Conservation (phyloP, 1,140 invertebrate species). For the Holotrichia oblita region DNA sequence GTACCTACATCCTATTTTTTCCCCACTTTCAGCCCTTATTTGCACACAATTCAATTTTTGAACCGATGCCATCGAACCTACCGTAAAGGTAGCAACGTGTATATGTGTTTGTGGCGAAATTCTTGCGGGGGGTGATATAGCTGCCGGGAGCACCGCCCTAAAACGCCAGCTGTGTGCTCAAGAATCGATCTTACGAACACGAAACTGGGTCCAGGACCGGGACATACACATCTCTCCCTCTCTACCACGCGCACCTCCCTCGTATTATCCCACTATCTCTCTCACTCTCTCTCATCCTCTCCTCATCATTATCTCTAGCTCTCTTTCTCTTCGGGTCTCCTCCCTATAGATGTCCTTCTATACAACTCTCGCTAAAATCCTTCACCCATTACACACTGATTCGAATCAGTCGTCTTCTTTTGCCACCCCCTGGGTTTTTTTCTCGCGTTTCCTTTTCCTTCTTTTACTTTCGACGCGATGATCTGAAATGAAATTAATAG, state of each 20-base stretch:
- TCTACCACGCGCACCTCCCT: not conserved
- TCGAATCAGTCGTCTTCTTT: not conserved
- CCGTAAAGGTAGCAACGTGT: not conserved
- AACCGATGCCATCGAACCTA: not conserved
- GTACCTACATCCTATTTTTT: no score
- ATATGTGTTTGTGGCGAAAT: not conserved
- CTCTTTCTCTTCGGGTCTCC: not conserved
- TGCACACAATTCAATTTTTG: not conserved
- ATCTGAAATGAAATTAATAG: slow-evolving; percentile 14
- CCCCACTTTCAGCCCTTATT: no score
- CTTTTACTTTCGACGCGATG: slow-evolving; percentile 16
- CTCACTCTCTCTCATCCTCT: not conserved
- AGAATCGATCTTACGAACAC: slow-evolving; percentile 51
- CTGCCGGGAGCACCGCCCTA: slow-evolving; percentile 54
- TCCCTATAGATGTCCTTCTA: not conserved
- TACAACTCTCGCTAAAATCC: not conserved
- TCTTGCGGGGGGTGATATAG: slow-evolving; percentile 46
- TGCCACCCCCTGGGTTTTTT: not conserved
- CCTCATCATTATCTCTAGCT: not conserved
- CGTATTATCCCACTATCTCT: not conserved
- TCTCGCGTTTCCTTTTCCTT: not conserved
- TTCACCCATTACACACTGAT: not conserved
- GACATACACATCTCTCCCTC: slow-evolving; percentile 27
- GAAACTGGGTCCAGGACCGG: slow-evolving; percentile 50
- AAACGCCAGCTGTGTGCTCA: slow-evolving; percentile 52